Percentiles rank a stretch among this genome's conserved stretches.
These are phyloP conservation scores for Premnoplex brunnescens DNA, from an alignment of 2,797 vertebrate species.

Conservation along the genomic window DNA sequence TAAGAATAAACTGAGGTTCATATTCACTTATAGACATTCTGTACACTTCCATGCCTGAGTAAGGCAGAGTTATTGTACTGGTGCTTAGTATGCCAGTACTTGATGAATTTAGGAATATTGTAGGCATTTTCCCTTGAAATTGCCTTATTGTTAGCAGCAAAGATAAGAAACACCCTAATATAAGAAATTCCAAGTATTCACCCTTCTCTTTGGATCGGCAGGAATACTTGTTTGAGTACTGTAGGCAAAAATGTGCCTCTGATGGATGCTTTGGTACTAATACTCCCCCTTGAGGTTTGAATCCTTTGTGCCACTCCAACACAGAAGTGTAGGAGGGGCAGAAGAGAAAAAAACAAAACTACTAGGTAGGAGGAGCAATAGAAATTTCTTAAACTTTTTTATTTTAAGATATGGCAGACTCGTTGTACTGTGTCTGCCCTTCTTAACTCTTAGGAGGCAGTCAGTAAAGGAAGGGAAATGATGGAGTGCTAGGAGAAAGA, in stretches of 20 bases:
- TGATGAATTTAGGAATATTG: not conserved
- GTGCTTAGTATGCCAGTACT: not conserved
- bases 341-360: not conserved
- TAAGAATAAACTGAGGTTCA: not conserved
- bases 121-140: not conserved
- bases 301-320: not conserved
- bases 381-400: not conserved
- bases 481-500: not conserved
- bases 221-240: not conserved
- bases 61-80: not conserved
- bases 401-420: not conserved
- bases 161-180: too few species aligned
- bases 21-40: not conserved
- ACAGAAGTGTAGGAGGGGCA: not conserved
- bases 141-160: not conserved
- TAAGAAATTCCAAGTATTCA: not conserved
- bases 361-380: not conserved
- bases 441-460: not conserved
- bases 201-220: not conserved
- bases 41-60: not conserved
- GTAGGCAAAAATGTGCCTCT: not conserved
- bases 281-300: not conserved
- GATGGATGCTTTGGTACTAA: not conserved
- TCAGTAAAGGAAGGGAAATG: not conserved
- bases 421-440: accelerated